Evolutionary conservation across 2,113 vertebrate species (phyloP), one percentile per base, ranked within the genome.

Genomic region (Osmerus eperlanus): DNA sequence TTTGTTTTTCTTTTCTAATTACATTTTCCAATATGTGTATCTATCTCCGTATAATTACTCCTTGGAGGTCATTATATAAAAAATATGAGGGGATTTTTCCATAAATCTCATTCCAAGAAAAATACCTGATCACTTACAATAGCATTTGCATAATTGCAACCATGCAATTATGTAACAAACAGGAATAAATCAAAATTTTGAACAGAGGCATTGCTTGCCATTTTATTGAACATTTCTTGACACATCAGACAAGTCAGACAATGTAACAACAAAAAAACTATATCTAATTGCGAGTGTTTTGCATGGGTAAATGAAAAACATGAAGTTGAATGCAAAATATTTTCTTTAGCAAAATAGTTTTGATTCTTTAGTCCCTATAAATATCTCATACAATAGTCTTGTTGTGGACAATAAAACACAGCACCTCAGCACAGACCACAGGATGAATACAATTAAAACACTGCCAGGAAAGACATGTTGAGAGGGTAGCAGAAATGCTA

Each of bases 91-190:
- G 52, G 55, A 64, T 56, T 71, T 59, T 76, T 83, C 74, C 67
- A 55, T 67, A 21, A 61, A 16, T 53, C 53, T 25, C 28, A 52
- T 15, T 83, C 79, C 77, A 87, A 82, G 73, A 85, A 82, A 28
- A 84, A 89, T 68, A 82, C 4, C 32, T 15, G 1, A 54, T 62
- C 25, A 70, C 67, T 74, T 65, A 53, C 68, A 80, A 76, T 68
- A 14, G 58, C 70, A 68, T 75, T 63, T 64, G 55, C 13, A n/a
- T 77, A 70, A 83, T 67, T 81, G 53, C 70, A 65, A 54, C 51
- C 60, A 36, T 67, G 23, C n/a, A n/a, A n/a, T n/a, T n/a, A n/a
- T n/a, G n/a, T n/a, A n/a, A 84, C 67, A 80, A 72, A 73, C 58
- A 74, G 7, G 47, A 61, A 82, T 72, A 1, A 56, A 78, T 83